These are phyloP conservation scores for Monomorium pharaonis DNA, from an alignment of 1,140 invertebrate species.

Conservation along the genomic window DNA sequence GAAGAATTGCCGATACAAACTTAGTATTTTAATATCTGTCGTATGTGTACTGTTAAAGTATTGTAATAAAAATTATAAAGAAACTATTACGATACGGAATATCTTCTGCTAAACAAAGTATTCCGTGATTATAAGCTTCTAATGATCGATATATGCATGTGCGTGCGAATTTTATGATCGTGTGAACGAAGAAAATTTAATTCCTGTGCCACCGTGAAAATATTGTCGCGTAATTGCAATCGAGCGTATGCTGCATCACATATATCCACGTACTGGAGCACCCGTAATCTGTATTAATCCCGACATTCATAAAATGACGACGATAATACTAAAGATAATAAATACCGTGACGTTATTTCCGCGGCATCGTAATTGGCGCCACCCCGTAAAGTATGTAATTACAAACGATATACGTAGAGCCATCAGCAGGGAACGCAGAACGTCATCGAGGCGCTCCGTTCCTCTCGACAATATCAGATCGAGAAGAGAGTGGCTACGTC, in stretches of 20 bases:
- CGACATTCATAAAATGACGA: conserved; percentile 45
- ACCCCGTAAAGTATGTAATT: conserved; percentile 55
- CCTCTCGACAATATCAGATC: conserved; percentile 38
- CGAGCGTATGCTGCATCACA: conserved; percentile 9
- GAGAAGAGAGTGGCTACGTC: conserved; percentile 56
- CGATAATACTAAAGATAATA: conserved; percentile 55
- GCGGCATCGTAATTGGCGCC: conserved; percentile 48
- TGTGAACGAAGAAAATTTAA: conserved; percentile 38
- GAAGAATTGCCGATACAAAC: neutral
- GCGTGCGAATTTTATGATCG: conserved; percentile 9
- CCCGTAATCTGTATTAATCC: conserved; percentile 49
- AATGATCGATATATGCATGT: neutral
- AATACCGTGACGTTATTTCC: conserved; percentile 57
- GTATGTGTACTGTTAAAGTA: neutral
- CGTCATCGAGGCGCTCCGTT: conserved; percentile 5
- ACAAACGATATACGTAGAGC: conserved; percentile 34
- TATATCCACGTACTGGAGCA: conserved; percentile 8
- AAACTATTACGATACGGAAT: neutral
- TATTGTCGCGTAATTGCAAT: conserved; percentile 53
- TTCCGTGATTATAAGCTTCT: neutral
- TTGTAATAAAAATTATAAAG: neutral
- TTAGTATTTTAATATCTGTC: neutral
- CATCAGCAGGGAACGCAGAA: neutral
- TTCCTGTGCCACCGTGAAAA: conserved; percentile 11
- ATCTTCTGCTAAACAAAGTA: neutral